phyloP scores from a whole-genome alignment of 2,113 vertebrate genomes.

The Pristiophorus japonicus region DNA sequence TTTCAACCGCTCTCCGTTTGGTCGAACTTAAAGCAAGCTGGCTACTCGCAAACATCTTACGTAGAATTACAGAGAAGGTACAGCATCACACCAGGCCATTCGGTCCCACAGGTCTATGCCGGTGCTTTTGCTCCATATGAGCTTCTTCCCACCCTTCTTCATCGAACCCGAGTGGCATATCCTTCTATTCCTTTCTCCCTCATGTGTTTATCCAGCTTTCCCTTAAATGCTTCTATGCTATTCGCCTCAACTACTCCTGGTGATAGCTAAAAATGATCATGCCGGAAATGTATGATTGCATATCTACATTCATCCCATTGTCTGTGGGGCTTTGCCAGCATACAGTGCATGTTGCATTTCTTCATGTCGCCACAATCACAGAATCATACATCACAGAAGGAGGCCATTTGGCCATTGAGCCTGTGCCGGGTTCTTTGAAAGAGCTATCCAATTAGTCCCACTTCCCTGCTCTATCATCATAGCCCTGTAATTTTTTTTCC shows the following conservation, averaged over 20 bases:
- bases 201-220: neutral
- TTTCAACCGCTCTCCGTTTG: too few relatives aligned
- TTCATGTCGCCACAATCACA: too few relatives aligned
- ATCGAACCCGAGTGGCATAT: neutral
- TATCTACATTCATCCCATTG: neutral
- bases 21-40: too few relatives aligned
- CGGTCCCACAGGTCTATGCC: too few relatives aligned
- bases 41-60: too few relatives aligned
- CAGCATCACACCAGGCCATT: too few relatives aligned
- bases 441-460: neutral
- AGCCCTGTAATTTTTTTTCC: neutral
- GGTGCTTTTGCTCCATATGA: too few relatives aligned
- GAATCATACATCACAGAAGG: too few relatives aligned
- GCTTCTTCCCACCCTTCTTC: neutral
- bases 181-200: neutral
- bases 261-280: neutral
- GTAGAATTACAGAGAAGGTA: too few relatives aligned
- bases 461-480: neutral
- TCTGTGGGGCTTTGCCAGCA: neutral
- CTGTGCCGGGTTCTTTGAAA: neutral
- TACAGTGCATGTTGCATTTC: too few relatives aligned
- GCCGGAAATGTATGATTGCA: neutral
- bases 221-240: neutral
- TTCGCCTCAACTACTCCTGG: neutral
- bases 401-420: neutral